Percentiles rank a stretch among this genome's conserved stretches.
Evolutionary conservation across 2,888 invertebrate genomes (phyloP).

Genomic region (Copidosoma aretas): DNA sequence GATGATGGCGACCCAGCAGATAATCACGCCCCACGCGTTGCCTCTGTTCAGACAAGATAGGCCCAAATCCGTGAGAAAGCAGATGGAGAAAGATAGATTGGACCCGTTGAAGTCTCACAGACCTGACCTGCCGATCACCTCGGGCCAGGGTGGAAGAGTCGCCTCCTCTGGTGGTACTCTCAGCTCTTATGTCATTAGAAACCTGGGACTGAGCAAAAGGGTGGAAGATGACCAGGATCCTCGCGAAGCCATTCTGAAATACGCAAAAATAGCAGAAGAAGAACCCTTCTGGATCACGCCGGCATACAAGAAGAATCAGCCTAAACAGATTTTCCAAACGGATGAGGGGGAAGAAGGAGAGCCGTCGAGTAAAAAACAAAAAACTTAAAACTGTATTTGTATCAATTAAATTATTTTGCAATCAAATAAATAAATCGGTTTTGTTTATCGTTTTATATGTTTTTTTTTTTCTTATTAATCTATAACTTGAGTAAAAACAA

Average conservation of each 20-base stretch:
- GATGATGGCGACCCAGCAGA: slow-evolving; percentile 87
- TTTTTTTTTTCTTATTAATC: too few species aligned
- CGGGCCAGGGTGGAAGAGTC: slow-evolving; percentile 90
- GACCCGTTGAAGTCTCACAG: slow-evolving; percentile 84
- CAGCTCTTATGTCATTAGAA: slow-evolving; percentile 94
- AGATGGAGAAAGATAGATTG: slow-evolving; percentile 88
- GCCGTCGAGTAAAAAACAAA: slow-evolving; percentile 67
- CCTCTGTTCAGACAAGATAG: slow-evolving; percentile 94
- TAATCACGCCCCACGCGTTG: slow-evolving; percentile 94
- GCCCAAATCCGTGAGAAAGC: slow-evolving; percentile 85
- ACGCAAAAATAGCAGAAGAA: slow-evolving; percentile 92
- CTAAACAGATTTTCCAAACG: slow-evolving; percentile 79
- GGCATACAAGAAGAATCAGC: slow-evolving; percentile 89
- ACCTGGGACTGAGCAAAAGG: slow-evolving; percentile 89
- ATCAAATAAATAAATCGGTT: too few species aligned
- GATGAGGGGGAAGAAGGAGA: slow-evolving; percentile 63
- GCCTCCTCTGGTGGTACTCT: slow-evolving; percentile 94
- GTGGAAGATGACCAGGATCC: slow-evolving; percentile 92
- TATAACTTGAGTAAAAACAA: too few species aligned
- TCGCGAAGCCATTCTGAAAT: slow-evolving; percentile 91
- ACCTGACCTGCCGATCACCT: slow-evolving; percentile 87
- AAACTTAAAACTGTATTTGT: slow-evolving; percentile 45
- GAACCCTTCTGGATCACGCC: slow-evolving; percentile 97
- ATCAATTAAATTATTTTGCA: too few species aligned
- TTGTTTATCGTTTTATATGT: too few species aligned